Evolutionary conservation across 2,113 vertebrate genomes (phyloP), one percentile per base, ranked within the genome.

Genomic region (Desmodus rotundus): DNA sequence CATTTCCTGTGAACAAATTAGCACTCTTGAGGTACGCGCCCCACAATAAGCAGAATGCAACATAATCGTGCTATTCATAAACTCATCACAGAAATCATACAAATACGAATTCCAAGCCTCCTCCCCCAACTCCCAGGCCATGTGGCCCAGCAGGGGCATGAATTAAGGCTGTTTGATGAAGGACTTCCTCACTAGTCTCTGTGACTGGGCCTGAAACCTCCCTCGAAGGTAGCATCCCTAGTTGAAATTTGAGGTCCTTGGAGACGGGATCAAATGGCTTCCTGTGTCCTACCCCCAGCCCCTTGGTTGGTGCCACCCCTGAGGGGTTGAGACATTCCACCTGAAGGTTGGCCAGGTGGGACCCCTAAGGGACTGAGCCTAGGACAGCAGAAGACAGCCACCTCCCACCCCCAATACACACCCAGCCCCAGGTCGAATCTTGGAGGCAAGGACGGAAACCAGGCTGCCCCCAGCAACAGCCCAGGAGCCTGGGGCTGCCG

Each of bases 1-100:
- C 65, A 47, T 72, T 96, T 89, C 41, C 68, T 86, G 63, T 73
- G 87, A 72, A 78, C 52, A 86, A 72, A 83, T 88, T 41, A 91
- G 68, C 17, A 93, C 54, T 45, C 45, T 76, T 33, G 41, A 41
- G 54, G 76, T 41, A 38, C 33, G 58, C 38, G 4, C 22, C n/a
- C 94, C 56, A 65, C 50, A 77, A 52, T 10, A n/a, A 93, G 76
- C 87, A 67, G 31, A 77, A 63, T 8, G 31, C 45, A 56, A 88
- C 47, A 78, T n/a, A 94, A 68, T 8, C 2, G 9, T 26, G 74
- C 33, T 67, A 36, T 45, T 88, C 67, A 91, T 77, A 89, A 76
- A 93, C n/a, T 52, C 28, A 65, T 65, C 38, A 16, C 3, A 94
- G 76, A 80, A 41, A 67, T 82, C 17, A 65, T 1, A 22, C 3